Evolutionary conservation across 2,888 invertebrate species (phyloP).

Genomic region (Microplitis deprimator): DNA sequence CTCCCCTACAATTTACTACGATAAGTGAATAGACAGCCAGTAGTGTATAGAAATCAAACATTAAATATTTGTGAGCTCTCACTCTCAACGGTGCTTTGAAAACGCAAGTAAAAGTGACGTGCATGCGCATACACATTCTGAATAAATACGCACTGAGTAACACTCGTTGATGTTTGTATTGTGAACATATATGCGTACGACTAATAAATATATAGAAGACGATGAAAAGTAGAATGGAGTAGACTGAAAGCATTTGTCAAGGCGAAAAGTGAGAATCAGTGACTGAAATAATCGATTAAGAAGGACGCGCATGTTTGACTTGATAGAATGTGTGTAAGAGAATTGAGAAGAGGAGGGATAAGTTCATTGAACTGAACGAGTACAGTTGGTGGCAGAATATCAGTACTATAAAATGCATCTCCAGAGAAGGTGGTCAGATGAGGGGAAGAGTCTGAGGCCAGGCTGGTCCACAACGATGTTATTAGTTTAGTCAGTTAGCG

Average conservation of each 20-base stretch:
- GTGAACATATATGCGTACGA: slow-evolving; percentile 16
- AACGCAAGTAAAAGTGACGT: slow-evolving; percentile 17
- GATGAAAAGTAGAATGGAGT: slow-evolving; percentile 23
- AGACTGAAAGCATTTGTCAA: slow-evolving; percentile 20
- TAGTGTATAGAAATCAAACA: background rate
- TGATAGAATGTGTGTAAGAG: slow-evolving; percentile 36
- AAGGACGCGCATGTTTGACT: slow-evolving; percentile 41
- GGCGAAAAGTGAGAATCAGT: slow-evolving; percentile 34
- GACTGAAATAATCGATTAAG: slow-evolving; percentile 49
- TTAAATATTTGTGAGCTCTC: slow-evolving; percentile 45
- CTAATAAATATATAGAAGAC: slow-evolving; percentile 31
- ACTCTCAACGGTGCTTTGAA: slow-evolving; percentile 43
- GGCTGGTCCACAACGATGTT: slow-evolving; percentile 69
- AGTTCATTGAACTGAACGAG: slow-evolving; percentile 61
- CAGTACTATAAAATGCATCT: slow-evolving; percentile 46
- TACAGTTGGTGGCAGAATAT: slow-evolving; percentile 47
- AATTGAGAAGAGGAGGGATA: slow-evolving; percentile 44
- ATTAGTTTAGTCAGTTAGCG: slow-evolving; percentile 70
- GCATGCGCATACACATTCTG: slow-evolving; percentile 20
- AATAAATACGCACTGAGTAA: slow-evolving; percentile 4
- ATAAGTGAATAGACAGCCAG: background rate
- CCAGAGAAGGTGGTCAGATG: slow-evolving; percentile 41
- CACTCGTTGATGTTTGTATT: background rate
- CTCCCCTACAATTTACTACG: too few relatives aligned
- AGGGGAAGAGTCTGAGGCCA: slow-evolving; percentile 60